Conservation (phyloP, 2,797 vertebrate species). For the Ispidina picta region DNA sequence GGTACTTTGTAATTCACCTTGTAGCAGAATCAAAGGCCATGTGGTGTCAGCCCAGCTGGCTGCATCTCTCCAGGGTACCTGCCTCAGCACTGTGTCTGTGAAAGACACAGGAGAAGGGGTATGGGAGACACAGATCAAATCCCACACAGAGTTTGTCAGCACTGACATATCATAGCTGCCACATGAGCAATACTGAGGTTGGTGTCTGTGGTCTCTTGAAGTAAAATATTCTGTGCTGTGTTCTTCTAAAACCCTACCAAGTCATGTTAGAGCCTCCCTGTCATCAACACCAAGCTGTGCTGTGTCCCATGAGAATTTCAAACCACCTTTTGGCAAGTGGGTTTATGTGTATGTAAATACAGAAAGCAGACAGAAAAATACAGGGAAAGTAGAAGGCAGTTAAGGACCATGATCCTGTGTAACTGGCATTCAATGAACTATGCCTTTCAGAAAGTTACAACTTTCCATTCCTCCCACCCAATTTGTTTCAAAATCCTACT, state of each 20-base stretch:
- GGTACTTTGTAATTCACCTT: fast-evolving
- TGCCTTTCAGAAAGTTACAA: background rate
- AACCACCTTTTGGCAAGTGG: background rate
- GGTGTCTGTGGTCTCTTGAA: background rate
- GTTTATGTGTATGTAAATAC: background rate
- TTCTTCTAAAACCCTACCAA: background rate
- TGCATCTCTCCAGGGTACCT: background rate
- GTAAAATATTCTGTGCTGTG: background rate
- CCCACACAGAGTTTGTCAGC: background rate
- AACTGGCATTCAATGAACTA: background rate
- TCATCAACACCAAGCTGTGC: background rate
- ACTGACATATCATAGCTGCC: fast-evolving
- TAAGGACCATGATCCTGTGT: background rate
- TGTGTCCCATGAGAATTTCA: background rate
- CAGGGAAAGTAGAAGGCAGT: background rate
- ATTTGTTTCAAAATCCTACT: background rate
- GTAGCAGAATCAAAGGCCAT: background rate
- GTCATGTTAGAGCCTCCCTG: background rate
- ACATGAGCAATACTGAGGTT: background rate
- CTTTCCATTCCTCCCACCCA: background rate
- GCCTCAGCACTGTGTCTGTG: fast-evolving
- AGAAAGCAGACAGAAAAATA: background rate
- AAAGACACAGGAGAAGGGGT: background rate
- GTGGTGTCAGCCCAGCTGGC: background rate
- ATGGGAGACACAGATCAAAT: background rate